Evolutionary conservation across 2,888 invertebrate species (phyloP), one percentile per base, ranked within the genome.

Genomic region (Branchipolynoe longqiensis): DNA sequence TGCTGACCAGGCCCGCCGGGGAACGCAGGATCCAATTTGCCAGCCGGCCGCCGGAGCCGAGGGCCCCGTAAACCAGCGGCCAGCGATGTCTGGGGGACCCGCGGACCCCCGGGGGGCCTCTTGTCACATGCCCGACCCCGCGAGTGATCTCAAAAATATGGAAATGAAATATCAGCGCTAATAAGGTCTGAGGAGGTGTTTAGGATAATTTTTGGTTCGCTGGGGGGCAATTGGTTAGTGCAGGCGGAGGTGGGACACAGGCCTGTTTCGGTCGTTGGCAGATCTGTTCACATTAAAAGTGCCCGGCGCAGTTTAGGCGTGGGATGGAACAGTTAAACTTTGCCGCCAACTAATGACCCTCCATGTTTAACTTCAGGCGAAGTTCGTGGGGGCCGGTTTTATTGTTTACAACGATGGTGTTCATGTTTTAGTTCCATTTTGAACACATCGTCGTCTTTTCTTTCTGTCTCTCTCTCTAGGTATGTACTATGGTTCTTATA

Each of bases 101-200:
- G 28, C 78, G 78, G 78, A 78, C 78, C 78, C 78, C 78, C 78
- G 8, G 41, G 78, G 78, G 78, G 31, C 78, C 78, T 28, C 78
- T 78, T 78, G 78, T 78, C 78, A 78, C 78, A 78, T 78, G 78
- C 28, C 48, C 48, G 31, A 54, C 41, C 3, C 41, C 48, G 41
- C 18, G 78, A 78, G 78, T 78, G 78, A 78, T 78, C 78, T 78
- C 78, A 40, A 78, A 78, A 78, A 78, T 78, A 78, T 78, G 78
- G 78, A 78, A 78, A 78, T 78, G 78, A 78, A 78, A 78, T 78
- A 78, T 78, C 78, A 48, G 78, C 78, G 48, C 78, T 78, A 78
- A 78, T 78, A 78, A 78, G 78, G 31, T 78, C 78, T 78, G 78
- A 78, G 54, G 78, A 78, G 78, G 78, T 33, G 54, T 78, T 78